Percentiles rank a stretch among this genome's conserved stretches.
phyloP scores from a whole-genome alignment of 2,888 invertebrate genomes.

The Eupeodes latifasciatus region DNA sequence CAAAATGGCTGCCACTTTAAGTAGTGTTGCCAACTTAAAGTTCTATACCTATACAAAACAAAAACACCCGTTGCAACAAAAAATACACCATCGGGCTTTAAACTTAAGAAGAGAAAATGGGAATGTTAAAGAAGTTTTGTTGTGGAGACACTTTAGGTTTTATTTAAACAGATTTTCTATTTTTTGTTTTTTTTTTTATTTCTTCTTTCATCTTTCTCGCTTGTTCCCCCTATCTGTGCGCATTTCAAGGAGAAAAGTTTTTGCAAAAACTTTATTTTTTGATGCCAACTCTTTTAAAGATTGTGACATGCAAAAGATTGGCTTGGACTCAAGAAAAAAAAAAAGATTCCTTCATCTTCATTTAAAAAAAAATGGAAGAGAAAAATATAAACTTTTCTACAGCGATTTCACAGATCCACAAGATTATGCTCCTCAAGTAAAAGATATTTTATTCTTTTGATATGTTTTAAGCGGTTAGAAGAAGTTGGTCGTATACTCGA shows the following conservation, averaged over 20 bases:
- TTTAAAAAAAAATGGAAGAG: not conserved
- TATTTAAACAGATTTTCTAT: conserved; percentile 36
- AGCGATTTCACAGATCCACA: conserved; percentile 28
- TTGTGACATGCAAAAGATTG: conserved; percentile 39
- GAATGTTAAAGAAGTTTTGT: conserved; percentile 31
- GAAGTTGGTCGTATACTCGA: not conserved
- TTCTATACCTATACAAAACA: too few species aligned
- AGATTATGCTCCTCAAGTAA: conserved; percentile 8
- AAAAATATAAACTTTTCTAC: conserved; percentile 3
- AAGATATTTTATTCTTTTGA: conserved; percentile 16
- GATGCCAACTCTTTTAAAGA: conserved; percentile 23
- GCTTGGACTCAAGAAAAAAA: not conserved
- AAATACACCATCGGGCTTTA: not conserved
- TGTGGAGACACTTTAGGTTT: conserved; percentile 31
- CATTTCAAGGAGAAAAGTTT: conserved; percentile 26
- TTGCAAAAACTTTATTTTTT: conserved; percentile 17
- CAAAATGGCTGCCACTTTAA: too few species aligned
- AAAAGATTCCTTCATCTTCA: conserved; percentile 1
- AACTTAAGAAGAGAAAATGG: not conserved
- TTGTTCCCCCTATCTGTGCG: not conserved
- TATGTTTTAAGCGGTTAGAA: conserved; percentile 4
- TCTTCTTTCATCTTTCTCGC: too few species aligned
- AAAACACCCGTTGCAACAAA: too few species aligned
- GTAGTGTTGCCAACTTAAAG: too few species aligned
- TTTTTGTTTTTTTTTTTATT: conserved; percentile 13